Base-by-base conservation (phyloP, 1,140 invertebrate species). In the Drosophila willistoni region DNA sequence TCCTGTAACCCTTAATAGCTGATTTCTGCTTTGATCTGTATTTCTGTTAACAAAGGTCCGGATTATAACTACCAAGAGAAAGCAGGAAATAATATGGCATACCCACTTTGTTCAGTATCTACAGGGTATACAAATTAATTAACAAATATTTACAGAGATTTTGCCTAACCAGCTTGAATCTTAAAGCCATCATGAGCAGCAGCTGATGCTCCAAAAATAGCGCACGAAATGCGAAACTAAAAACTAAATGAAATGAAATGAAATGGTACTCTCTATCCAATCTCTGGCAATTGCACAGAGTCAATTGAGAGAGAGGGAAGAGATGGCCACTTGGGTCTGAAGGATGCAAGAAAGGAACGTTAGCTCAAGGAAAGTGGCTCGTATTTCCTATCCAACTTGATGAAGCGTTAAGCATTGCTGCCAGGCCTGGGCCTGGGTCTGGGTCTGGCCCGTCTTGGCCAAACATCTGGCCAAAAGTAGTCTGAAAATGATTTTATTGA, bases 401-500 rank as follows among this genome's bases (percentile, higher is more conserved):
- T 61, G 56, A 74, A 73, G 42, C 69, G 42, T 67, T 55, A 51
- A 51, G 44, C 44, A 39, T 29, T 34, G 60, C 60, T 19, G 33
- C 36, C 12, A 17, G 33, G 57, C 61, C 47, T 75, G 25, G 25
- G 55, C 72, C 61, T 34, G 29, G 55, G n/a, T 60, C 29, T 39
- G 22, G 55, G n/a, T 60, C 29, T 39, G 22, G 22, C 36, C 34
- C 0, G 34, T 10, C 34, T 10, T 36, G 47, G 29, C 14, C 59
- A 51, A 67, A 47, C 64, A 33, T 65, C 44, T 61, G 34, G 44
- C 60, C 56, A 47, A 64, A 77, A 72, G 67, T 67, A 64, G 63
- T 60, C 74, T 72, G 63, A 60, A 78, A 77, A 44, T 69, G 29
- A 61, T 67, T 78, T 78, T 55, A 77, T 72, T 59, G 73, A 44